Conservation (phyloP, 2,797 vertebrate species). For the Glyptemys insculpta region DNA sequence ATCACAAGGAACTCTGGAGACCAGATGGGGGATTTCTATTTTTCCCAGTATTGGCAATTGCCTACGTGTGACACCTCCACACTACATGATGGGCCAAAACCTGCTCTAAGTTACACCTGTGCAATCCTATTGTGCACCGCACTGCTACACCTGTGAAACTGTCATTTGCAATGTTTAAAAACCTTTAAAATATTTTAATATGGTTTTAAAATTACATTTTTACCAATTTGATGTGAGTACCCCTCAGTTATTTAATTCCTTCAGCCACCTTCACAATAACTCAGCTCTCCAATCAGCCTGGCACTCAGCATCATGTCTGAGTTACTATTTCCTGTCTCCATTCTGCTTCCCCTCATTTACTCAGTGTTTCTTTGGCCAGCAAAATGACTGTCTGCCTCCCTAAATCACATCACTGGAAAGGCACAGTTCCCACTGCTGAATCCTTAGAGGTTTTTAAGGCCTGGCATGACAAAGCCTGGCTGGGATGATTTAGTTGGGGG, state of each 20-base stretch:
- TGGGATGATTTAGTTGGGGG: no score
- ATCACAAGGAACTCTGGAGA: not conserved
- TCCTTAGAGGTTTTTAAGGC: no score
- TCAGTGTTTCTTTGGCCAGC: not conserved
- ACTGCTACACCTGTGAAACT: not conserved
- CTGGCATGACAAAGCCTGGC: no score
- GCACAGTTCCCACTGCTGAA: not conserved
- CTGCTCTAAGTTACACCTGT: not conserved
- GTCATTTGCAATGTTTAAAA: not conserved
- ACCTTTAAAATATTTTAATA: rapidly evolving
- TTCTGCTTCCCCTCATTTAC: not conserved
- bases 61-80: not conserved
- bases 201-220: not conserved
- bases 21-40: rapidly evolving
- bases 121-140: not conserved
- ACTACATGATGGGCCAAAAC: not conserved
- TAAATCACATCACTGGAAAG: not conserved
- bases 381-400: not conserved
- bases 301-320: not conserved
- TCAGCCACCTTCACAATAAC: not conserved
- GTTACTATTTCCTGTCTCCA: not conserved
- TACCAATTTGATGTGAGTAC: rapidly evolving
- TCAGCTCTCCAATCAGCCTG: not conserved
- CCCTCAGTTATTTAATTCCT: not conserved
- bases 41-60: not conserved